Conservation (phyloP, 2,113 vertebrate species). For the Neodon shergylaensis region DNA sequence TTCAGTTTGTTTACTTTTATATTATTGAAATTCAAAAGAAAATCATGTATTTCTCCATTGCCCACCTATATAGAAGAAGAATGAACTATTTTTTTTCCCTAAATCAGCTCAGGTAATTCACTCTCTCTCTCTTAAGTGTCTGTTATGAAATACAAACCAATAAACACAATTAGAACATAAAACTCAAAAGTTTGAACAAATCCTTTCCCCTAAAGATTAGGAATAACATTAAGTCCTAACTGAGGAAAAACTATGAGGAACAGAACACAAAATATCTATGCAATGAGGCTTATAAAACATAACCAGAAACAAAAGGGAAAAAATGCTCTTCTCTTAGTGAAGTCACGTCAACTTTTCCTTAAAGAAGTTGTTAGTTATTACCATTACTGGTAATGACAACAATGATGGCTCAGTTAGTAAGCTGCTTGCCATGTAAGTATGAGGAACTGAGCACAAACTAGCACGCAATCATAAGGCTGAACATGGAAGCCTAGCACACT, state of each 20-base stretch:
- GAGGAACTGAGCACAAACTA: not conserved
- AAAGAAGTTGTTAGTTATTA: not conserved
- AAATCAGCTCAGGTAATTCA: not conserved
- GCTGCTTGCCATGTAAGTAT: not conserved
- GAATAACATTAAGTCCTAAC: not conserved
- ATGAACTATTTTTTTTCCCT: not conserved
- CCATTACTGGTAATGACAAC: no score
- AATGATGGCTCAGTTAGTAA: not conserved
- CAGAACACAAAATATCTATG: not conserved
- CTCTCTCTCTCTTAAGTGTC: not conserved
- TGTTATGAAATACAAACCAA: not conserved
- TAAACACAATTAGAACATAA: not conserved
- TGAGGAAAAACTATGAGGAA: not conserved
- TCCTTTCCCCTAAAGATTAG: not conserved
- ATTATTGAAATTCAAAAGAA: not conserved
- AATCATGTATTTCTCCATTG: not conserved
- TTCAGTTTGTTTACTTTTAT: not conserved
- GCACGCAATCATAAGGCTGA: not conserved
- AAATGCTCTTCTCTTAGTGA: not conserved
- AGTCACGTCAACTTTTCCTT: not conserved
- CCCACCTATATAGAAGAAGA: not conserved
- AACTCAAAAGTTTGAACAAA: not conserved
- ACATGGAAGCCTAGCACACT: not conserved
- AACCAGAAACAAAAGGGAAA: not conserved
- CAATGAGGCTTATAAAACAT: not conserved